Percentiles rank a stretch among this genome's conserved stretches.
Evolutionary conservation across 2,888 invertebrate genomes (phyloP).

Genomic region (Pyrochroa serraticornis): DNA sequence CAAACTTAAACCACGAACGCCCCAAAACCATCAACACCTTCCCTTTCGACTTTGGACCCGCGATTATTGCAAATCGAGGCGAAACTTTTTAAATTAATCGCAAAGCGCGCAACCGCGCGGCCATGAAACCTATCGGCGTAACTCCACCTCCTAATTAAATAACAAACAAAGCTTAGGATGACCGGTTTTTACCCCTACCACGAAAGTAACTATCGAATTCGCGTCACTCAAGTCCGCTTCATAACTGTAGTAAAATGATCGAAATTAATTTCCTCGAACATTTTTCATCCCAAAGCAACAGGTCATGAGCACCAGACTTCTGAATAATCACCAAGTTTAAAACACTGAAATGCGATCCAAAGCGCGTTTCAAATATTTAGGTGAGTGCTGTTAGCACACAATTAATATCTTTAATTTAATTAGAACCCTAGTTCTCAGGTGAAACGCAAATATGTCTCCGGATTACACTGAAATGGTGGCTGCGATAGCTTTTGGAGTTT

Average conservation of each 20-base stretch:
- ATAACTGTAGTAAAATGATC: neutral
- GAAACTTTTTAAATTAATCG: no score
- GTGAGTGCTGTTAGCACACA: no score
- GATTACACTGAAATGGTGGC: constrained; percentile 71
- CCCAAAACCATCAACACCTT: no score
- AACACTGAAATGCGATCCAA: no score
- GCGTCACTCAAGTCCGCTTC: neutral
- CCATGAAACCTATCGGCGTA: no score
- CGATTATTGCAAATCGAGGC: no score
- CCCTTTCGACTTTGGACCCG: no score
- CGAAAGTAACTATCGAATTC: constrained; percentile 14
- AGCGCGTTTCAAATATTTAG: no score
- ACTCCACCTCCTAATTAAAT: neutral
- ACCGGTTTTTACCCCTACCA: constrained; percentile 8
- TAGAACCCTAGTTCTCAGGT: neutral
- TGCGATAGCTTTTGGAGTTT: constrained; percentile 69
- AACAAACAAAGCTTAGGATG: neutral
- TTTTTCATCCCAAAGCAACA: neutral
- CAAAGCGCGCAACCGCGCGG: no score
- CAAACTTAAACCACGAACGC: no score
- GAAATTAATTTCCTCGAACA: constrained; percentile 9
- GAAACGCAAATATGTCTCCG: constrained; percentile 47
- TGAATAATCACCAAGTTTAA: no score
- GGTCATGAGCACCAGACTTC: neutral
- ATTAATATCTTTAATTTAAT: no score